These are phyloP conservation scores for Enteromius trimaculatus DNA, from an alignment of 2,797 vertebrate genomes.

Conservation along the genomic window DNA sequence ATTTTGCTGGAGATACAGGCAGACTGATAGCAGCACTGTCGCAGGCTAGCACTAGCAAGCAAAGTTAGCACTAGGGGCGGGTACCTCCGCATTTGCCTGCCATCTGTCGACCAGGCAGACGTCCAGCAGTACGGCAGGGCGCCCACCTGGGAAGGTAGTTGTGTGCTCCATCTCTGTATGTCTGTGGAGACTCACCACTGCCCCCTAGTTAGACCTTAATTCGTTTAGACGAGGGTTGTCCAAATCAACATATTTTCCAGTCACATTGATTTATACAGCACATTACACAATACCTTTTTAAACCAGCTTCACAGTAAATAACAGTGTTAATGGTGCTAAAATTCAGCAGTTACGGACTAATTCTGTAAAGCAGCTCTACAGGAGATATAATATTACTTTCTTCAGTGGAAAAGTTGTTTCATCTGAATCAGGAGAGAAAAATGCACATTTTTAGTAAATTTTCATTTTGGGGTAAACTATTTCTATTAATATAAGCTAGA, in stretches of 20 bases:
- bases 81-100: slow-evolving; percentile 77
- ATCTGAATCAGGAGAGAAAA: not conserved
- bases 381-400: not conserved
- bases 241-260: slow-evolving; percentile 49
- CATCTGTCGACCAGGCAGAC: slow-evolving; percentile 81
- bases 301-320: not conserved
- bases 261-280: not conserved
- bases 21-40: slow-evolving; percentile 65
- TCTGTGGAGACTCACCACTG: slow-evolving; percentile 52
- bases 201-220: slow-evolving; percentile 59
- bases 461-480: not conserved
- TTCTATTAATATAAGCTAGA: not conserved
- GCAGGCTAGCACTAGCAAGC: slow-evolving; percentile 60
- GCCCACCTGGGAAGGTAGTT: slow-evolving; percentile 65
- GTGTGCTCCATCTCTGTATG: slow-evolving; percentile 29
- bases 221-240: slow-evolving; percentile 37
- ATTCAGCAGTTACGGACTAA: not conserved
- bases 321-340: not conserved
- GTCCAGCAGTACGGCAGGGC: slow-evolving; percentile 72
- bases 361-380: not conserved
- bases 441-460: not conserved
- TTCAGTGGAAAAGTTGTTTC: not conserved
- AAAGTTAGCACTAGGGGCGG: slow-evolving; percentile 75
- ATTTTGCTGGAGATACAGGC: slow-evolving; percentile 65
- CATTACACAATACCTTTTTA: not conserved